Evolutionary conservation across 2,888 invertebrate species (phyloP).

Genomic region (Hybos culiciformis): DNA sequence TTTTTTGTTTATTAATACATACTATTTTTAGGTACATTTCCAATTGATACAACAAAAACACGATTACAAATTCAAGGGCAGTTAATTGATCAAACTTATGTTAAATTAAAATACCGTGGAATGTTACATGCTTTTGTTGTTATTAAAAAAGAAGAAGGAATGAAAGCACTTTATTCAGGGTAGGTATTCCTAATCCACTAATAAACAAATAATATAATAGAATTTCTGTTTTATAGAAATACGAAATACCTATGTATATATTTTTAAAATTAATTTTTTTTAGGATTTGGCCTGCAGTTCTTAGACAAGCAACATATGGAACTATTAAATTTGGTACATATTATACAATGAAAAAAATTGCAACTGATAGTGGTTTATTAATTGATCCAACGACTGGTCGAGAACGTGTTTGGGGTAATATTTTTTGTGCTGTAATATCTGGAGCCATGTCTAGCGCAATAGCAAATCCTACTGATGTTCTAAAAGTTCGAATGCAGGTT

Average conservation of each 20-base stretch:
- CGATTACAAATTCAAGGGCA: conserved; percentile 90
- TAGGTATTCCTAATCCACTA: conserved; percentile 31
- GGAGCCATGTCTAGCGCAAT: conserved; percentile 86
- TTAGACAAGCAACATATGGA: conserved; percentile 89
- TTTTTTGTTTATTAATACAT: no score
- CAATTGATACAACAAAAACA: conserved; percentile 92
- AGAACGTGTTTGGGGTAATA: conserved; percentile 50
- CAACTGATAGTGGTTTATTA: conserved; percentile 41
- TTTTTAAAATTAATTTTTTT: conserved; percentile 13
- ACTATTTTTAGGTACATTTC: conserved; percentile 77
- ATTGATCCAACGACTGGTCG: conserved; percentile 34
- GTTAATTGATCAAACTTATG: conserved; percentile 59
- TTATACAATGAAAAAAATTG: conserved; percentile 67
- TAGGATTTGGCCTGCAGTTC: conserved; percentile 84
- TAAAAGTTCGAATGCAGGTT: conserved; percentile 95
- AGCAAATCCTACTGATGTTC: conserved; percentile 90
- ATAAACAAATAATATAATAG: background rate
- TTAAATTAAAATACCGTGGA: conserved; percentile 67
- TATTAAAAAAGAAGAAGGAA: conserved; percentile 76
- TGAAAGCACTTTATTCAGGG: conserved; percentile 76
- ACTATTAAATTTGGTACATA: conserved; percentile 95
- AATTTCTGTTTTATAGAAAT: background rate
- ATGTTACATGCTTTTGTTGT: conserved; percentile 84
- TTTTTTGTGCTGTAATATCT: conserved; percentile 56
- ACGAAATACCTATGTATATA: background rate